A percentile compares a stretch with the other conserved stretches of the same genome.
These are phyloP conservation scores for Taphrorychus bicolor DNA, from an alignment of 2,888 invertebrate genomes.

Conservation along the genomic window DNA sequence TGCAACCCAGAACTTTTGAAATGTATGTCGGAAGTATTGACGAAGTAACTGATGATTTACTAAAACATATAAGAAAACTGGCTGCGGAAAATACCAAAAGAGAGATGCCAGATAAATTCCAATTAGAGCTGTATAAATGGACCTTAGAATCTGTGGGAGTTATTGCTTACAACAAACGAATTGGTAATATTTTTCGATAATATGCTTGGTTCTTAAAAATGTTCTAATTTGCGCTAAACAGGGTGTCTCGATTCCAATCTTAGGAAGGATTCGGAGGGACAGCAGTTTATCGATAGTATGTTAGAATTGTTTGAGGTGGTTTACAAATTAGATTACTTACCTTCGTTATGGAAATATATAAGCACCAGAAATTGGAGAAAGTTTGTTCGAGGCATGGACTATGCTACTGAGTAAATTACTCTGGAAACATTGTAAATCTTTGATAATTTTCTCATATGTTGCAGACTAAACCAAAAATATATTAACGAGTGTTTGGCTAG, in stretches of 20 bases:
- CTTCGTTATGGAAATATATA: conserved; percentile 53
- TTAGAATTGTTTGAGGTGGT: conserved; percentile 49
- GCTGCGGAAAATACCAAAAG: conserved; percentile 34
- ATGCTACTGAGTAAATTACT: too few relatives aligned
- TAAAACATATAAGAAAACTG: conserved; percentile 45
- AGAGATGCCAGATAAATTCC: conserved; percentile 59
- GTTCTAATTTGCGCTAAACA: too few relatives aligned
- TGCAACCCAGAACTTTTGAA: too few relatives aligned
- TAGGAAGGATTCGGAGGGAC: conserved; percentile 54
- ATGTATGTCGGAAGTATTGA: conserved; percentile 52
- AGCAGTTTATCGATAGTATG: conserved; percentile 57
- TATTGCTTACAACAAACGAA: conserved; percentile 57
- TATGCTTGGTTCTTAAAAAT: too few relatives aligned
- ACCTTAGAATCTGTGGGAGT: conserved; percentile 65
- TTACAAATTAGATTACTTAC: conserved; percentile 54
- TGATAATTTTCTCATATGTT: too few relatives aligned
- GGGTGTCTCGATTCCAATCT: conserved; percentile 57
- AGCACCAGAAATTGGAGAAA: too few relatives aligned
- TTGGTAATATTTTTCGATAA: too few relatives aligned
- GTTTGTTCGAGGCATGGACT: conserved; percentile 44
- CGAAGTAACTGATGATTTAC: conserved; percentile 50
- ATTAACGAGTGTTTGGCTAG: conserved; percentile 48
- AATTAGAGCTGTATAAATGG: conserved; percentile 67
- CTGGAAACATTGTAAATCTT: too few relatives aligned
- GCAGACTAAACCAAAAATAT: conserved; percentile 50